These are phyloP conservation scores for Apeltes quadracus DNA, from an alignment of 2,113 vertebrate genomes.

Conservation along the genomic window DNA sequence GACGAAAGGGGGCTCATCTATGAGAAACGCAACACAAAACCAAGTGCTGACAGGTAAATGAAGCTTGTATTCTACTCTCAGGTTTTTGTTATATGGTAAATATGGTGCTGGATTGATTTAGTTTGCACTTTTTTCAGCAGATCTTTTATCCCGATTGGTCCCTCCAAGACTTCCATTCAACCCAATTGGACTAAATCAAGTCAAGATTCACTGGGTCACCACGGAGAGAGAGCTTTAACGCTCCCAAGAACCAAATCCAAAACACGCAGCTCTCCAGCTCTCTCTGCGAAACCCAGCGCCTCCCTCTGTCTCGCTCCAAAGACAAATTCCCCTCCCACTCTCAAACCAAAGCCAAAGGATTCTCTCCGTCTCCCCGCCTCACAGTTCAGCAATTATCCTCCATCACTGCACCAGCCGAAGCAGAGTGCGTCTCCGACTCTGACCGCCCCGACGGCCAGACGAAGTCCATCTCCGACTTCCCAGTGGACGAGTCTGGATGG, in stretches of 20 bases:
- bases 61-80: background rate
- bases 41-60: constrained; percentile 51
- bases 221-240: constrained; percentile 47
- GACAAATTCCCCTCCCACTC: constrained; percentile 49
- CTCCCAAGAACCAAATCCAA: constrained; percentile 57
- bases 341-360: constrained; percentile 53
- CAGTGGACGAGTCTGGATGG: constrained; percentile 25
- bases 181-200: constrained; percentile 30
- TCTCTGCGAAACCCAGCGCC: constrained; percentile 37
- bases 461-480: constrained; percentile 54
- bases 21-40: constrained; percentile 32
- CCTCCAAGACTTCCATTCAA: constrained; percentile 23
- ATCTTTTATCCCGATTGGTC: constrained; percentile 48
- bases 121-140: constrained; percentile 27
- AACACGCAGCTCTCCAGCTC: constrained; percentile 32
- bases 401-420: constrained; percentile 23
- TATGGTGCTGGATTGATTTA: background rate
- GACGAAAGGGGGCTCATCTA: constrained; percentile 57
- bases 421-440: constrained; percentile 59
- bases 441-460: constrained; percentile 53
- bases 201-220: constrained; percentile 29
- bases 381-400: constrained; percentile 32
- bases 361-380: constrained; percentile 29
- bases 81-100: background rate
- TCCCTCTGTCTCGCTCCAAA: constrained; percentile 43